A percentile compares a stretch with the other conserved stretches of the same genome.
These are phyloP conservation scores for Calliscelio sp. DNA, from an alignment of 2,888 invertebrate species.

Conservation along the genomic window DNA sequence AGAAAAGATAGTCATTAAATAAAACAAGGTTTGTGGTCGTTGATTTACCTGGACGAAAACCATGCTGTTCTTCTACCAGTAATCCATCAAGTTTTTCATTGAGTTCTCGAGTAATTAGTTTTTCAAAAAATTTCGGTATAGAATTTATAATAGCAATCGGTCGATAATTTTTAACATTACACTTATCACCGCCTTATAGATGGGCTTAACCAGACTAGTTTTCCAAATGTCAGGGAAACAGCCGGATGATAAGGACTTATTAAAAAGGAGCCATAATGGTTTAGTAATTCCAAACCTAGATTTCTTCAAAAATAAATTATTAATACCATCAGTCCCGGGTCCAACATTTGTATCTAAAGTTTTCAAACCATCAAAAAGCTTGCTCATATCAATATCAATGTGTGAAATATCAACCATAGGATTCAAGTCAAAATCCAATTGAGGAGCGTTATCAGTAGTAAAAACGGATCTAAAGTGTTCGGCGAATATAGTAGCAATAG, in stretches of 20 bases:
- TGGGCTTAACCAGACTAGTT: background rate
- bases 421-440: no score
- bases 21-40: background rate
- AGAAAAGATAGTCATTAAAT: constrained; percentile 27
- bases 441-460: background rate
- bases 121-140: constrained; percentile 70
- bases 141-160: constrained; percentile 61
- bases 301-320: background rate
- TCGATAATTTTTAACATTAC: constrained; percentile 59
- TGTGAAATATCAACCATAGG: no score
- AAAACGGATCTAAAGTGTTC: background rate
- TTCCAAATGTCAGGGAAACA: background rate
- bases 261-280: background rate
- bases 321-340: background rate
- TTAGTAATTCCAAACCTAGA: background rate
- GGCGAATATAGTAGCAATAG: background rate
- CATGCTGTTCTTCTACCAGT: constrained; percentile 16
- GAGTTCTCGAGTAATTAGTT: background rate
- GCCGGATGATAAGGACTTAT: background rate
- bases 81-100: background rate
- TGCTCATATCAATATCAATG: no score
- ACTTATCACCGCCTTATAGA: constrained; percentile 60
- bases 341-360: background rate
- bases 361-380: background rate
- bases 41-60: constrained; percentile 12